Percentiles rank a stretch among this genome's conserved stretches.
Evolutionary conservation across 37 sponge, comb jelly and placozoan species (phyloP).

Genomic region (Trichoplax adhaerens): DNA sequence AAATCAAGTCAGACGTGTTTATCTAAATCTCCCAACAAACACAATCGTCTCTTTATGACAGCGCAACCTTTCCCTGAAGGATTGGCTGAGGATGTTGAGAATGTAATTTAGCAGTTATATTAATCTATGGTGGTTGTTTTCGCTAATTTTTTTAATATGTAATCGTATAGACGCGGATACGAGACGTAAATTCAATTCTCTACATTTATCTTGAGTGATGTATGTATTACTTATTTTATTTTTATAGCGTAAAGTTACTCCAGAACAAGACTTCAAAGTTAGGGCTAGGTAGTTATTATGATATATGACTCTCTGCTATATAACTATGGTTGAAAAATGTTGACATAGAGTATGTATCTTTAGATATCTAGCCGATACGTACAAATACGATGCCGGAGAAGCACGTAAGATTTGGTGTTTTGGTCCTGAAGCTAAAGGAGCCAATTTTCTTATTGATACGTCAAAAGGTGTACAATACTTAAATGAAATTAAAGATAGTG

Average conservation of each 20-base stretch:
- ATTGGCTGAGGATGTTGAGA: slow-evolving; percentile 84
- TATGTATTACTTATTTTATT: not conserved
- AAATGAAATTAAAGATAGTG: slow-evolving; percentile 97
- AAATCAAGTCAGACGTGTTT: slow-evolving; percentile 54
- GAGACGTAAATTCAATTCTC: not conserved
- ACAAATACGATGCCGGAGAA: slow-evolving; percentile 71
- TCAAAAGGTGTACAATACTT: slow-evolving; percentile 98
- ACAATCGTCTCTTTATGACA: slow-evolving; percentile 88
- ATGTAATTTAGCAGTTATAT: slow-evolving; percentile 5
- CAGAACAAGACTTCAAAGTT: slow-evolving; percentile 63
- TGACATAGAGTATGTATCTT: no score
- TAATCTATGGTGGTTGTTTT: no score
- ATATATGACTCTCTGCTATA: not conserved
- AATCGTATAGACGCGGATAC: not conserved
- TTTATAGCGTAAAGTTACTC: slow-evolving; percentile 58
- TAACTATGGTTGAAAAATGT: not conserved
- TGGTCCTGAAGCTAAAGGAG: slow-evolving; percentile 88
- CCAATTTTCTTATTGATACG: slow-evolving; percentile 74
- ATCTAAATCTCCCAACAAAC: slow-evolving; percentile 98
- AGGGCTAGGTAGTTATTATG: slow-evolving; percentile 47
- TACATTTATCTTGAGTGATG: not conserved
- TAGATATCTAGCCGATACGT: slow-evolving; percentile 32
- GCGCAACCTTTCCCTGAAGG: slow-evolving; percentile 74
- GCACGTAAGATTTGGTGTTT: slow-evolving; percentile 96
- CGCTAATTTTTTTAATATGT: no score